Conservation (phyloP, 2,888 invertebrate species). For the Parochlus steinenii region DNA sequence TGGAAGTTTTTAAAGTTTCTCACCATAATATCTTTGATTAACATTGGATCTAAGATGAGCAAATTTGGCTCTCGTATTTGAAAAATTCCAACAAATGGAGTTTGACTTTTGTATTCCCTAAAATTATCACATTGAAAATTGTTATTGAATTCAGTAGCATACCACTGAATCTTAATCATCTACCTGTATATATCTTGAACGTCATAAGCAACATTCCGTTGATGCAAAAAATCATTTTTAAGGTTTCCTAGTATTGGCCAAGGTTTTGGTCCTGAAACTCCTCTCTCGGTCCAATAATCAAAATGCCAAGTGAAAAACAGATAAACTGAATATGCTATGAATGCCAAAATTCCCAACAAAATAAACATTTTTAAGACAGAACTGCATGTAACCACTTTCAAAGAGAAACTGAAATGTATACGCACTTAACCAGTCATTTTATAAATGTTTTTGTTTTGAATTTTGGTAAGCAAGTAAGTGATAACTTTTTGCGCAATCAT, state of each 20-base stretch:
- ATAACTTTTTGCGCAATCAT: too few relatives aligned
- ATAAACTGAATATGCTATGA: too few relatives aligned
- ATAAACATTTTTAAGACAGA: too few relatives aligned
- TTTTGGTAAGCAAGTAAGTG: too few relatives aligned
- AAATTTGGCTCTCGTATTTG: conserved; percentile 23
- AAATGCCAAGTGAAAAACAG: conserved; percentile 22
- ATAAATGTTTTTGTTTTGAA: too few relatives aligned
- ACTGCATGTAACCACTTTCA: too few relatives aligned
- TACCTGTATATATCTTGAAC: conserved; percentile 7
- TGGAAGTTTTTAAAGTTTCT: conserved; percentile 28
- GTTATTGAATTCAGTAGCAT: neutral
- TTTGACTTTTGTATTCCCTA: conserved; percentile 20
- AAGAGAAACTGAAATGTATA: too few relatives aligned
- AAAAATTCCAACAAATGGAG: conserved; percentile 29
- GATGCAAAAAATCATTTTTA: neutral
- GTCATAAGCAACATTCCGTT: conserved; percentile 3
- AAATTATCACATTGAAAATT: neutral
- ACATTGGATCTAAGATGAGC: conserved; percentile 24
- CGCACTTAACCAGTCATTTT: too few relatives aligned
- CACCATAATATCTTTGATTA: conserved; percentile 26
- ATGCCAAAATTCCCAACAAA: too few relatives aligned
- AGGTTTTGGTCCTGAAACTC: conserved; percentile 3
- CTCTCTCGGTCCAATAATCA: conserved; percentile 26
- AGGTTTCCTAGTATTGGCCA: conserved; percentile 2
- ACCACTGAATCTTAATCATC: neutral